Percentiles rank a stretch among this genome's conserved stretches.
Conservation (phyloP, 2,888 invertebrate genomes). For the Ornithoptera alexandrae region DNA sequence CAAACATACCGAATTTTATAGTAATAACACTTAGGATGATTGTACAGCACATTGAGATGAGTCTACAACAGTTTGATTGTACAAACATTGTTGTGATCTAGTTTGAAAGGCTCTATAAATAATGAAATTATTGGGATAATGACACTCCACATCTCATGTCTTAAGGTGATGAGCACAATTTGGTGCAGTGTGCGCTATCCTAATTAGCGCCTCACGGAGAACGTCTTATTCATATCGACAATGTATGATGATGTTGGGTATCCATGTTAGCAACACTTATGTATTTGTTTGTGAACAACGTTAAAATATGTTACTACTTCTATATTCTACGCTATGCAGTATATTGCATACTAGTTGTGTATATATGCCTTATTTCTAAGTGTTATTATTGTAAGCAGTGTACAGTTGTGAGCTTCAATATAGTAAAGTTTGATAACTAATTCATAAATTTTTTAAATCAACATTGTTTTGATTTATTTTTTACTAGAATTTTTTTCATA, state of each 20-base stretch:
- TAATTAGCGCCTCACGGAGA: no score
- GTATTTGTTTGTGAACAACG: neutral
- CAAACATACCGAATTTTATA: conserved; percentile 1
- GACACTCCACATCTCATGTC: no score
- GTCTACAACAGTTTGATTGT: no score
- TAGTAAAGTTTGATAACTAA: neutral
- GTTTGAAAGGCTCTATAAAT: no score
- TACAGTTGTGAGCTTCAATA: conserved; percentile 16
- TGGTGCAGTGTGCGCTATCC: no score
- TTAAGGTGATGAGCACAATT: no score
- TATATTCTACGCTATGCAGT: neutral
- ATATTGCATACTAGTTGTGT: neutral
- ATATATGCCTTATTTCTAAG: neutral
- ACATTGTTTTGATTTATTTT: no score
- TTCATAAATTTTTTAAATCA: neutral
- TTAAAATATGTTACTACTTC: neutral
- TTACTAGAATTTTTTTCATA: neutral
- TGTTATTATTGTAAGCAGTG: conserved; percentile 8
- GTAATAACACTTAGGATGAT: neutral
- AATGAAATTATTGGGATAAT: no score
- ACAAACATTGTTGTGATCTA: no score
- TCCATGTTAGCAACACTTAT: neutral
- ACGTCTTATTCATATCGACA: neutral
- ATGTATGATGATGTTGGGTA: neutral
- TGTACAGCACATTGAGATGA: neutral